Evolutionary conservation across 2,888 invertebrate species (phyloP), one percentile per base, ranked within the genome.

Genomic region (Troides oblongomaculatus): DNA sequence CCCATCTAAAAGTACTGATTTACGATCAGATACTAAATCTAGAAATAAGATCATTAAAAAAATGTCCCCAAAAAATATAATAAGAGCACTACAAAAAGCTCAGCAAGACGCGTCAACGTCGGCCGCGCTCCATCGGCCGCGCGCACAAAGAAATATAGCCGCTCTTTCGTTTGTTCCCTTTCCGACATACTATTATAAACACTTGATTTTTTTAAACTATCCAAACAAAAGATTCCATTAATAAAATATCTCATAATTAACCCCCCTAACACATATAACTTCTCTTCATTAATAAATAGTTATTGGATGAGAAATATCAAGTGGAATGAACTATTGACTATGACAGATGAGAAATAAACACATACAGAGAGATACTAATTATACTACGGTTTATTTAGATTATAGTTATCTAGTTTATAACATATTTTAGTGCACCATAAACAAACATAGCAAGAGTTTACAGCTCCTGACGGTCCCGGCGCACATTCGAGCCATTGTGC

Each of bases 321-420:
- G 25, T 25, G 17, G 25, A 70, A 66, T n/a, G 50, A 58, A 63
- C 6, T 43, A 30, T 36, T 43, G 58, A n/a, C 63, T n/a, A 57
- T 60, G 59, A 30, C 50, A 62, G 76, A 77, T 76, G 57, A 79
- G 79, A 79, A 80, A 81, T 80, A 73, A 83, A 87, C 82, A 86
- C 82, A 85, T 86, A 87, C 86, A 89, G 88, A 84, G 84, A 83
- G 82, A 78, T 83, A 86, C 85, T 90, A 91, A 91, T 91, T 89
- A 90, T 89, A 85, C 84, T 86, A 86, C 84, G 85, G 86, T 89
- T 91, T 91, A 91, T 91, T 89, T 88, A 87, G 88, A 90, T 90
- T 89, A 90, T 87, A 90, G 86, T 90, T 91, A 91, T 91, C 90
- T 91, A 90, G 86, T 92, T 92, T 92, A 92, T 92, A 90, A 91